Evolutionary conservation across 2,113 vertebrate species (phyloP).

Genomic region (Scatophagus argus): DNA sequence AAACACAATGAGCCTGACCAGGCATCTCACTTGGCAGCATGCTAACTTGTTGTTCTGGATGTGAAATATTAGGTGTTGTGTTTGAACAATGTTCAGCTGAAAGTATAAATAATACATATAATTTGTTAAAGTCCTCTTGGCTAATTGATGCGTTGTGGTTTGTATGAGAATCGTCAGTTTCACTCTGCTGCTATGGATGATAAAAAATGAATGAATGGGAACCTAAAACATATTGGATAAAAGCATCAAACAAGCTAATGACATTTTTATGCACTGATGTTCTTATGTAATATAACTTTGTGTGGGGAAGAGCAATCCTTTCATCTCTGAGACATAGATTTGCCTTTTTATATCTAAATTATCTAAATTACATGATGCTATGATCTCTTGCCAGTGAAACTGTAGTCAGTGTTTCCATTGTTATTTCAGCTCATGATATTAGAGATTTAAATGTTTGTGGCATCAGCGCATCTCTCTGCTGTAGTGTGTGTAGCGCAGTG

Average conservation of each 20-base stretch:
- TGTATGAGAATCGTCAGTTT: neutral
- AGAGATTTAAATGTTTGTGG: neutral
- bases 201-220: neutral
- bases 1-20: no score
- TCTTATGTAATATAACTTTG: neutral
- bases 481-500: no score
- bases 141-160: no score
- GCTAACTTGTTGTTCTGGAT: no score
- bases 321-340: neutral
- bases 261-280: neutral
- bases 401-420: neutral
- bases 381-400: neutral
- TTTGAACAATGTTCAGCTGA: no score
- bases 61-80: no score
- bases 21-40: no score
- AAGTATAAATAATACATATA: no score
- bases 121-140: no score
- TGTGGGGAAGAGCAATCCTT: neutral
- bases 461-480: neutral
- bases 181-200: neutral
- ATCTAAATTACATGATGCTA: neutral
- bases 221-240: neutral
- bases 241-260: neutral
- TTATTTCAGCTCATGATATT: neutral
- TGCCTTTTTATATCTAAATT: conserved; percentile 3